Evolutionary conservation across 2,888 invertebrate genomes (phyloP).

Genomic region (Drosophila cracens): DNA sequence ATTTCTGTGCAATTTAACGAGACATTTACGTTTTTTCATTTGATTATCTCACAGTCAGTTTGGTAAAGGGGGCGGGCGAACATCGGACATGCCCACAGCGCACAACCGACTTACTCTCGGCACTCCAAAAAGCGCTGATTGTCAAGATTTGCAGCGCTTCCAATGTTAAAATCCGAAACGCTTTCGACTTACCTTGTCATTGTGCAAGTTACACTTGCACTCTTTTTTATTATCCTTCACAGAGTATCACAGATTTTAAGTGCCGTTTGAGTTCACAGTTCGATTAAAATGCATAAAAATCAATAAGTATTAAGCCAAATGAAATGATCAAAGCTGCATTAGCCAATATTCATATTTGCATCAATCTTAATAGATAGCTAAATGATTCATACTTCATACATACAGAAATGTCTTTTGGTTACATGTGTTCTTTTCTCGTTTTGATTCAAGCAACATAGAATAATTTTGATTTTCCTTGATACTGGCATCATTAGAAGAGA

Average conservation of each 20-base stretch:
- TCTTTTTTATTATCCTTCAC: constrained; percentile 16
- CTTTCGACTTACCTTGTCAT: constrained; percentile 64
- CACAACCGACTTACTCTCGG: constrained; percentile 8
- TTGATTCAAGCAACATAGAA: no score
- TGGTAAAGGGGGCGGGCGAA: constrained; percentile 52
- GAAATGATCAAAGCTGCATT: neutral
- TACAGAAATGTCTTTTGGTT: neutral
- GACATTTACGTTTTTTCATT: constrained; percentile 83
- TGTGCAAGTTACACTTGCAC: constrained; percentile 32
- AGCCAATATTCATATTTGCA: neutral
- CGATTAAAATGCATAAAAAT: neutral
- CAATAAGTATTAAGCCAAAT: neutral
- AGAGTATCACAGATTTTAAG: neutral
- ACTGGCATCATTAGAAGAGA: neutral
- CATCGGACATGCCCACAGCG: constrained; percentile 29
- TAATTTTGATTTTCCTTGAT: neutral
- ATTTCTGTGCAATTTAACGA: constrained; percentile 84
- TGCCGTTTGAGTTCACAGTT: constrained; percentile 1
- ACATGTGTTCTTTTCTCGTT: neutral
- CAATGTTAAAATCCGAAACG: constrained; percentile 46
- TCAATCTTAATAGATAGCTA: neutral
- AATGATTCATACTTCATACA: neutral
- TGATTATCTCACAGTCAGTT: constrained; percentile 82
- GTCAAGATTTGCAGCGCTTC: constrained; percentile 63
- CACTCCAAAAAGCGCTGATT: constrained; percentile 60